A percentile compares a stretch with the other conserved stretches of the same genome.
phyloP scores from a whole-genome alignment of 2,888 invertebrate species.

The Thereva unica region DNA sequence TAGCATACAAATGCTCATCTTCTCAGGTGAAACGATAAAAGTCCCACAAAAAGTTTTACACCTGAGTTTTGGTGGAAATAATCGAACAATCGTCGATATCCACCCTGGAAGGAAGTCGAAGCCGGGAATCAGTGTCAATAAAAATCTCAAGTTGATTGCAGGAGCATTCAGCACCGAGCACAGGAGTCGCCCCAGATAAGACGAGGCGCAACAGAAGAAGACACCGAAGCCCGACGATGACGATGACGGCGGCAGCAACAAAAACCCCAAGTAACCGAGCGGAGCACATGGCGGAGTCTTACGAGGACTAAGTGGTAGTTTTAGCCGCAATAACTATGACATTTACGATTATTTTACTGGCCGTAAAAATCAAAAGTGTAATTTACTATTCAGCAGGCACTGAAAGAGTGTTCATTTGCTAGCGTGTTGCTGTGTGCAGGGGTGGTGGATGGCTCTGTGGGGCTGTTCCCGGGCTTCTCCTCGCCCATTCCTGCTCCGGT shows the following conservation, averaged over 20 bases:
- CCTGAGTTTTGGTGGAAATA: not conserved
- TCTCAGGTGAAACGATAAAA: no score
- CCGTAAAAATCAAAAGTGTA: slow-evolving; percentile 58
- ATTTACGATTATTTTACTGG: slow-evolving; percentile 57
- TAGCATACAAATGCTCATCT: no score
- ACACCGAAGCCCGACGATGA: not conserved
- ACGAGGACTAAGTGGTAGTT: slow-evolving; percentile 53
- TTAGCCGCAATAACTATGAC: slow-evolving; percentile 56
- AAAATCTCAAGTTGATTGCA: slow-evolving; percentile 31
- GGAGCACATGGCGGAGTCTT: slow-evolving; percentile 39
- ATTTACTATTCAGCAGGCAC: slow-evolving; percentile 50
- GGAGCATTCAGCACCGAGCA: slow-evolving; percentile 6
- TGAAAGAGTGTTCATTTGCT: not conserved
- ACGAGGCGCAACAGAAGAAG: slow-evolving; percentile 10
- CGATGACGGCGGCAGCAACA: not conserved
- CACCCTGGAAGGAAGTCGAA: slow-evolving; percentile 11
- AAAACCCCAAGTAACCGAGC: slow-evolving; percentile 34
- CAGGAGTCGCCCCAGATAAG: slow-evolving; percentile 8
- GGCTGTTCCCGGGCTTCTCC: not conserved
- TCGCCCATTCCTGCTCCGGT: not conserved
- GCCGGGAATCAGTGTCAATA: slow-evolving; percentile 16
- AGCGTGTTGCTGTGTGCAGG: no score
- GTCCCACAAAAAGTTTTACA: no score
- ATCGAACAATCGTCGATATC: slow-evolving; percentile 11
- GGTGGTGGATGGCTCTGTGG: not conserved